Percentiles rank a stretch among this genome's conserved stretches.
These are phyloP conservation scores for Pseudopodoces humilis DNA, from an alignment of 2,113 vertebrate species.

Conservation along the genomic window DNA sequence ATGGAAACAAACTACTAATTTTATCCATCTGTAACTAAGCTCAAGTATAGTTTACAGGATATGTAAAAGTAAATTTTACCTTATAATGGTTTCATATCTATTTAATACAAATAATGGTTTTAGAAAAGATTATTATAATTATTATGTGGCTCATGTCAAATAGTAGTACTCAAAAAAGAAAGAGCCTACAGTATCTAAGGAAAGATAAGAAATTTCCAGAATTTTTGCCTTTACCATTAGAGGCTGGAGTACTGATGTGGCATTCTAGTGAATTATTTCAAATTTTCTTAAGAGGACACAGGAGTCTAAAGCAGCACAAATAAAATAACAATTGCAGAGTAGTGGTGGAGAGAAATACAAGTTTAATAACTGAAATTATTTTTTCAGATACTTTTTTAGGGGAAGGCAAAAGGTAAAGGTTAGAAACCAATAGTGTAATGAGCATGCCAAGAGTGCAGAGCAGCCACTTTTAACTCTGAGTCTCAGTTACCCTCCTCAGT, in stretches of 20 bases:
- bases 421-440: constrained; percentile 15
- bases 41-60: not conserved
- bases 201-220: not conserved
- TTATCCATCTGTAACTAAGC: not conserved
- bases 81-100: not conserved
- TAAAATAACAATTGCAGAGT: not conserved
- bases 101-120: not conserved
- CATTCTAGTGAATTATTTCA: not conserved
- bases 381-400: not conserved
- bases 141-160: not conserved
- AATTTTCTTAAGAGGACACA: not conserved
- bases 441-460: not conserved
- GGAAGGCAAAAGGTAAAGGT: not conserved
- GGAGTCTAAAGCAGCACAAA: not conserved
- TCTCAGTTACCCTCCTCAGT: not conserved
- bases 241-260: not conserved
- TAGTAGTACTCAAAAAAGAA: not conserved
- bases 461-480: not conserved
- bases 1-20: not conserved
- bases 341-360: not conserved
- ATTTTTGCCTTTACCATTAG: not conserved
- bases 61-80: not conserved
- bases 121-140: not conserved
- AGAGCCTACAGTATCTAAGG: not conserved
- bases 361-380: not conserved